Percentiles rank a stretch among this genome's conserved stretches.
phyloP scores from a whole-genome alignment of 2,113 vertebrate genomes.

The Puma concolor region DNA sequence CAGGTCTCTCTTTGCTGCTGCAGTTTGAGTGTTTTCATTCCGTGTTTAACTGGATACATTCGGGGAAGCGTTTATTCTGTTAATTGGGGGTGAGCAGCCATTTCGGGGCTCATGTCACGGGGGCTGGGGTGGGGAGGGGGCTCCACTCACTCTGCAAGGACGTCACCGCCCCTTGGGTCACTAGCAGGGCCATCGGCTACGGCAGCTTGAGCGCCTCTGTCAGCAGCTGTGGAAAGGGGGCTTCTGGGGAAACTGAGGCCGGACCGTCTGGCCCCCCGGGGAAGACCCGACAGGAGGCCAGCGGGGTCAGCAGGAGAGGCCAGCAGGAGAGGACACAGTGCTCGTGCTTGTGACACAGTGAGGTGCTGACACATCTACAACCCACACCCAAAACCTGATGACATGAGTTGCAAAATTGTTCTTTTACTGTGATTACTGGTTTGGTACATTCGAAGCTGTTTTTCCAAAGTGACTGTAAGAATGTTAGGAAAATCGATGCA shows the following conservation, averaged over 20 bases:
- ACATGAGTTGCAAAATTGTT: rapidly evolving
- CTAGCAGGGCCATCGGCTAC: background rate
- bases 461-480: rapidly evolving
- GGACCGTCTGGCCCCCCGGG: background rate
- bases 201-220: rapidly evolving
- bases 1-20: background rate
- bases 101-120: background rate
- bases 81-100: background rate
- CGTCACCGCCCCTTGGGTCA: background rate
- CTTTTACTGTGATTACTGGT: rapidly evolving
- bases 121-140: background rate
- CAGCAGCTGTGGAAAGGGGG: rapidly evolving
- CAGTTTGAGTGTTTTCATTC: rapidly evolving
- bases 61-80: background rate
- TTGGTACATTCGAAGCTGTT: too few relatives aligned
- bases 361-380: rapidly evolving
- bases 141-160: background rate
- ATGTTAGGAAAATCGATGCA: rapidly evolving
- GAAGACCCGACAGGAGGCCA: background rate
- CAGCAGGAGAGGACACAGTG: background rate
- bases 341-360: rapidly evolving
- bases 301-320: background rate
- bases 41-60: rapidly evolving
- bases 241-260: rapidly evolving
- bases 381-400: background rate